Evolutionary conservation across 1,140 invertebrate species (phyloP).

Genomic region (Brachionus asplanchnoidis): DNA sequence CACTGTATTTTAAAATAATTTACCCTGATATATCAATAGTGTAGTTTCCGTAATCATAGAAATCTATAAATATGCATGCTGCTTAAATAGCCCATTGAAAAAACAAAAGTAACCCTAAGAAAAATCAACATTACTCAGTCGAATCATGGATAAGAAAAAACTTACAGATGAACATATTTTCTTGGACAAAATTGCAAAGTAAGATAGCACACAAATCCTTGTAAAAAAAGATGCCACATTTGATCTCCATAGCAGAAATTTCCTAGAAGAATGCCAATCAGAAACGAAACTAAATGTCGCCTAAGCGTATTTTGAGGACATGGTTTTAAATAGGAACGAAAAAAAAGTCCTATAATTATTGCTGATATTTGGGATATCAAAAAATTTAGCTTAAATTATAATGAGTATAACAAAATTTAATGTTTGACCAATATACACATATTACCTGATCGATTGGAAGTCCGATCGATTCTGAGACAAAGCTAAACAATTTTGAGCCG

Average conservation of each 20-base stretch:
- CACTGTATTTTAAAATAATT: slow-evolving; percentile 16
- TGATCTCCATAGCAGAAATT: slow-evolving; percentile 44
- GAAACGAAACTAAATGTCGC: not conserved
- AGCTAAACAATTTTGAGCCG: slow-evolving; percentile 25
- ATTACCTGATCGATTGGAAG: slow-evolving; percentile 31
- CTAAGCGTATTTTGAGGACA: slow-evolving; percentile 9
- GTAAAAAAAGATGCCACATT: slow-evolving; percentile 49
- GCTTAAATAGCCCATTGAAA: slow-evolving; percentile 73
- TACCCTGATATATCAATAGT: slow-evolving; percentile 84
- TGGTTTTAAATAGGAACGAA: slow-evolving; percentile 28
- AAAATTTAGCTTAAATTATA: slow-evolving; percentile 24
- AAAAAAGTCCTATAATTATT: not conserved
- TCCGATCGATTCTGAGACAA: not conserved
- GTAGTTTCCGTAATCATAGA: slow-evolving; percentile 80
- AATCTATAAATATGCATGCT: slow-evolving; percentile 77
- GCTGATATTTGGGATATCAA: slow-evolving; percentile 20
- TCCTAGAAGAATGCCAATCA: slow-evolving; percentile 24
- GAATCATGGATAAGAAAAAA: not conserved
- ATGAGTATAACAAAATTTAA: no score
- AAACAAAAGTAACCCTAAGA: slow-evolving; percentile 48
- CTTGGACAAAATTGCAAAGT: slow-evolving; percentile 45
- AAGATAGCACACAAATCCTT: slow-evolving; percentile 47
- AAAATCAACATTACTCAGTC: not conserved
- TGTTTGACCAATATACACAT: not conserved
- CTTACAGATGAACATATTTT: slow-evolving; percentile 9